Evolutionary conservation across 2,888 invertebrate species (phyloP).

Genomic region (Taphrorychus bicolor): DNA sequence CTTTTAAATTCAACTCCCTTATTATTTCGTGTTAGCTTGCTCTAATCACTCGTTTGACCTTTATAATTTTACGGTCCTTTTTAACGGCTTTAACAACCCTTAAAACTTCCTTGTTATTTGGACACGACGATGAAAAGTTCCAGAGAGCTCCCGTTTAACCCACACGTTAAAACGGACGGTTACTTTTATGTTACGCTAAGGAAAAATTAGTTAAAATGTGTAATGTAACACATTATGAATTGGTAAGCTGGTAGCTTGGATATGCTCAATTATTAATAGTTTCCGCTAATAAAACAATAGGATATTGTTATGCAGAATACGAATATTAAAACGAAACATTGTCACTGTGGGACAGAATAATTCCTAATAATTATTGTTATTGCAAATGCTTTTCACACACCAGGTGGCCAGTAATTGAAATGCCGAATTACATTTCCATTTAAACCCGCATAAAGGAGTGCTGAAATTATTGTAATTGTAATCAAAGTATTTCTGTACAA

Average conservation of each 20-base stretch:
- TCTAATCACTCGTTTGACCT: neutral
- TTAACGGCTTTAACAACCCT: neutral
- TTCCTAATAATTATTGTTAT: neutral
- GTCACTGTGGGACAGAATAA: neutral
- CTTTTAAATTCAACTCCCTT: neutral
- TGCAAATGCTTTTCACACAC: neutral
- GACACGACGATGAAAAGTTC: neutral
- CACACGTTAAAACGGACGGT: neutral
- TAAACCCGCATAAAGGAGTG: neutral
- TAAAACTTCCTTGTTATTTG: neutral
- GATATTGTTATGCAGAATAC: neutral
- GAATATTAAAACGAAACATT: neutral
- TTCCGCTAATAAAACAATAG: neutral
- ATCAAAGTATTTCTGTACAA: no score
- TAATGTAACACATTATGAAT: neutral
- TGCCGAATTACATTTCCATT: neutral
- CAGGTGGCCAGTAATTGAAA: neutral
- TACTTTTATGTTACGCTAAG: no score
- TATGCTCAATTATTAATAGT: neutral
- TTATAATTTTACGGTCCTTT: neutral
- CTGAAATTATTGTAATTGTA: no score
- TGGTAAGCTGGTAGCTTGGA: neutral
- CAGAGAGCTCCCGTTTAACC: neutral
- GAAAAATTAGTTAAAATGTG: neutral
- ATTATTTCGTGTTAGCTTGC: neutral